phyloP scores from a whole-genome alignment of 2,113 vertebrate genomes.

The Azemiops feae region DNA sequence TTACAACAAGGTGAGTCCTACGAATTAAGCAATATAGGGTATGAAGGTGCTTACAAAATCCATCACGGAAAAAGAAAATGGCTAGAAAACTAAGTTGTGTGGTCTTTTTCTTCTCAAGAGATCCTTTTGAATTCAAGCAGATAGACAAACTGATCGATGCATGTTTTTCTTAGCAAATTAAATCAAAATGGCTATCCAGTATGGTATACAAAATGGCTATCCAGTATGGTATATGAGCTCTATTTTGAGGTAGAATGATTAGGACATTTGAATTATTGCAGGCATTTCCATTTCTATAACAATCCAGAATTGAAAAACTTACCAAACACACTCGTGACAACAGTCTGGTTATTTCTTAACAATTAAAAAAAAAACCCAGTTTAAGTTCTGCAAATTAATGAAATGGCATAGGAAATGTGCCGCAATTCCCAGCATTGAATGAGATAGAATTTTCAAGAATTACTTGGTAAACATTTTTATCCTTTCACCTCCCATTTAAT shows the following conservation, averaged over 20 bases:
- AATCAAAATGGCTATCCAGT: constrained; percentile 30
- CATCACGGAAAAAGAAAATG: background rate
- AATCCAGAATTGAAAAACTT: constrained; percentile 42
- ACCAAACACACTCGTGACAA: constrained; percentile 43
- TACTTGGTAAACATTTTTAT: constrained; percentile 17
- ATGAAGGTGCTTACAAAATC: background rate
- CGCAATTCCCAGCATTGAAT: background rate
- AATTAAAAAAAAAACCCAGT: constrained; percentile 52
- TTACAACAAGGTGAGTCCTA: background rate
- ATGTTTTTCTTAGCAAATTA: background rate
- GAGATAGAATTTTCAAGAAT: constrained; percentile 5
- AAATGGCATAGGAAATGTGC: constrained; percentile 36
- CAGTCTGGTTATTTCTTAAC: constrained; percentile 46
- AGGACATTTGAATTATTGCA: constrained; percentile 64
- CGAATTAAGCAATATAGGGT: background rate
- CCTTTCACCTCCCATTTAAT: background rate
- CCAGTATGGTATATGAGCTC: constrained; percentile 21
- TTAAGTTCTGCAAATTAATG: constrained; percentile 45
- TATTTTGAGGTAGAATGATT: constrained; percentile 50
- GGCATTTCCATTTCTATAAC: constrained; percentile 52
- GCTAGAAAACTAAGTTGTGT: background rate
- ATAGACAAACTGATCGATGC: background rate
- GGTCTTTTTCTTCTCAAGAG: background rate
- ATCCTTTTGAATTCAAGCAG: constrained; percentile 2
- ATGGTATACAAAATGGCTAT: constrained; percentile 13